phyloP scores from a whole-genome alignment of 2,797 vertebrate species.

The Scolopax rusticola region DNA sequence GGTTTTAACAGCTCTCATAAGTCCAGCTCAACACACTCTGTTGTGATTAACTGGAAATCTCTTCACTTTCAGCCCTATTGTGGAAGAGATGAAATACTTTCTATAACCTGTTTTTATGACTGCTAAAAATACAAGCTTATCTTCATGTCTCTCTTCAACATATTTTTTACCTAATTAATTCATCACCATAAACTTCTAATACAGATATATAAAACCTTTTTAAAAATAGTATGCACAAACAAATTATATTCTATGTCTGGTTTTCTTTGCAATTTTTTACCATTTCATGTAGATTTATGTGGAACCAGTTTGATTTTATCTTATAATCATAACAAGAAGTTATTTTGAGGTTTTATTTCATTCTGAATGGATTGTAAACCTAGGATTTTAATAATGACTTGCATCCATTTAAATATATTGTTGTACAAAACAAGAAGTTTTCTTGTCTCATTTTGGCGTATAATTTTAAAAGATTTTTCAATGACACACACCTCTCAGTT shows the following conservation, averaged over 20 bases:
- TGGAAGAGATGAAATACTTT: slow-evolving; percentile 19
- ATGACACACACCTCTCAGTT: not conserved
- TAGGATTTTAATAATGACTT: not conserved
- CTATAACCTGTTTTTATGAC: slow-evolving; percentile 7
- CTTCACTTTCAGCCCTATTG: not conserved
- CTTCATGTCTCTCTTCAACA: not conserved
- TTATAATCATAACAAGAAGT: not conserved
- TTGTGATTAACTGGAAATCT: slow-evolving; percentile 58
- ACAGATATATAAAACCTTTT: not conserved
- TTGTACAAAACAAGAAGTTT: not conserved
- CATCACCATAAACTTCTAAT: not conserved
- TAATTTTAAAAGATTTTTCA: not conserved
- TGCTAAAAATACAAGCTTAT: slow-evolving; percentile 14
- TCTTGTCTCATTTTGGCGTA: not conserved
- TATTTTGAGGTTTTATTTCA: not conserved
- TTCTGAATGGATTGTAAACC: not conserved
- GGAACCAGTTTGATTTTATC: not conserved
- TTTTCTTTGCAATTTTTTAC: not conserved
- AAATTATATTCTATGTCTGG: not conserved
- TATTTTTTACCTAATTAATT: not conserved
- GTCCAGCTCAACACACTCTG: slow-evolving; percentile 25
- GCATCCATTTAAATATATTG: not conserved
- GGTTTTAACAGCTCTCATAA: slow-evolving; percentile 42
- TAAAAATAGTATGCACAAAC: not conserved
- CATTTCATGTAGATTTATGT: not conserved